Base-by-base conservation (phyloP, 1,140 invertebrate genomes). In the Caenorhabditis tropicalis region DNA sequence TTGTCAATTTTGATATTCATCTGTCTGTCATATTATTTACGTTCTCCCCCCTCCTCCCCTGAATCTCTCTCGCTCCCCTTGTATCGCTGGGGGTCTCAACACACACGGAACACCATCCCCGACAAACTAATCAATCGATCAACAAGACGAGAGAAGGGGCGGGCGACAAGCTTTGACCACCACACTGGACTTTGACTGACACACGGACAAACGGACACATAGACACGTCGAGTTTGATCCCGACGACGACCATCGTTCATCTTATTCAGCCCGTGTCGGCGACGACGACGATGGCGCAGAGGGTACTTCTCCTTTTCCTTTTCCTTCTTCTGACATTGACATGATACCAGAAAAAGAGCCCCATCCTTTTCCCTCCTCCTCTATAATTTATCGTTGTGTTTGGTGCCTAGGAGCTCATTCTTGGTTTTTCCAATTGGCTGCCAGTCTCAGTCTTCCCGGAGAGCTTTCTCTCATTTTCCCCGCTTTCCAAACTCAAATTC, bases 1-100 rank as follows among this genome's bases (percentile, higher is more conserved):
- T 74, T 74, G 65, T 74, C 65, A 74, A 43, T 74, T 74, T 74
- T 36, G 65, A 74, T 74, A 74, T 74, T 74, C 65, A 74, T 74
- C 65, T 74, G 65, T 74, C 65, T 74, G 79, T 53, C 79, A 56
- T 51, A 81, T 56, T 81, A 51, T 56, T 81, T 56, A 51, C 79
- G 46, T 79, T 51, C n/a, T 27, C 46, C 16, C 46, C 24, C 24
- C 21, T 29, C 9, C 48, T 29, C 7, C 24, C 27, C n/a, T 48
- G 7, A n/a, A n/a, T n/a, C 21, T 79, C 70, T 79, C 24, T 70
- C 65, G 29, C 29, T 27, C 29, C 36, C 21, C 36, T 33, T 70
- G 36, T 24, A 6, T 9, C 39, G 51, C 9, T 16, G 46, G 24
- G 21, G 10, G 10, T 10, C 7, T 27, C n/a, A 6, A 49, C 79